Conservation (phyloP, 1,140 invertebrate species). For the Branchinecta lynchi region DNA sequence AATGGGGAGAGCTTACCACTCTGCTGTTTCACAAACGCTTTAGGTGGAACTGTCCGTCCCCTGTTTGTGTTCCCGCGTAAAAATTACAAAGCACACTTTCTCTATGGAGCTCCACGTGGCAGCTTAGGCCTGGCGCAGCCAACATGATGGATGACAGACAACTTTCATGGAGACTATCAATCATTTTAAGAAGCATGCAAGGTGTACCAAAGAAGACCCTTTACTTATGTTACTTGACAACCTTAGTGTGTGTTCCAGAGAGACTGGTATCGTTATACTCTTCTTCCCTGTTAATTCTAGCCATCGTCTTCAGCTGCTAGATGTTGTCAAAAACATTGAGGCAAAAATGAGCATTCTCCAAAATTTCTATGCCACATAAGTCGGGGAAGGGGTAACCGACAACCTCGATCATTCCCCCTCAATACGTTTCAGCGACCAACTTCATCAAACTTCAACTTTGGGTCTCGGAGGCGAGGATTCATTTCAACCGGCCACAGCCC, state of each 20-base stretch:
- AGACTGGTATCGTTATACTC: background rate
- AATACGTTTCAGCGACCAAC: background rate
- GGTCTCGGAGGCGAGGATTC: background rate
- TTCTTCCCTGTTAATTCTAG: background rate
- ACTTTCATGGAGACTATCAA: slow-evolving; percentile 6
- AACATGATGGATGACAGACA: slow-evolving; percentile 5
- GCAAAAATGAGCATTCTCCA: background rate
- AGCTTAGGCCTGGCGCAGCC: background rate
- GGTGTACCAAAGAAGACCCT: slow-evolving; percentile 1
- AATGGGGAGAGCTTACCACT: background rate
- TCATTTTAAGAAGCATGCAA: slow-evolving; percentile 6
- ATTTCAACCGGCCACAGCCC: background rate
- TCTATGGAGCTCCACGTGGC: background rate
- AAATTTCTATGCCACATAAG: slow-evolving; percentile 6
- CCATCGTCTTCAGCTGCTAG: slow-evolving; percentile 4
- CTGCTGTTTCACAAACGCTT: background rate
- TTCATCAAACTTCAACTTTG: background rate
- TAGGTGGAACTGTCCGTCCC: background rate
- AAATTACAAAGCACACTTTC: slow-evolving; percentile 1
- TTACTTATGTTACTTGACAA: background rate
- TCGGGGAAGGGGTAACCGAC: background rate
- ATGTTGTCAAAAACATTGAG: background rate
- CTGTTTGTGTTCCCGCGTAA: background rate
- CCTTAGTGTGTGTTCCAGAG: background rate
- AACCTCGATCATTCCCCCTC: background rate